Conservation (phyloP, 2,888 invertebrate genomes). For the Horisme vitalbata region DNA sequence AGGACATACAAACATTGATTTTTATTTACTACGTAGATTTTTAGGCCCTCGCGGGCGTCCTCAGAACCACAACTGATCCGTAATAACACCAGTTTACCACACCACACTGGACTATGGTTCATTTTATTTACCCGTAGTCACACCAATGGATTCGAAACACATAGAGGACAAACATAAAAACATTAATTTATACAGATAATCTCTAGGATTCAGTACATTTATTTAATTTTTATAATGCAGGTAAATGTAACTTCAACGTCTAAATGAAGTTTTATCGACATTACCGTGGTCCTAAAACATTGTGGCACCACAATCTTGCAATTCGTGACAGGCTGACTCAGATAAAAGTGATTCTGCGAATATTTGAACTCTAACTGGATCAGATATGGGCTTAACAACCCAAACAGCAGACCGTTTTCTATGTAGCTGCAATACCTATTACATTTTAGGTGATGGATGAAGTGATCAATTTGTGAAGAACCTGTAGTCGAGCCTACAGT, state of each 20-base stretch:
- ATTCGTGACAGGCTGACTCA: constrained; percentile 29
- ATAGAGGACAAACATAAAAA: too few relatives aligned
- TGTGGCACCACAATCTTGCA: constrained; percentile 13
- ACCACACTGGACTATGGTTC: too few relatives aligned
- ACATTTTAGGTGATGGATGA: constrained; percentile 38
- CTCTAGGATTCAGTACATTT: too few relatives aligned
- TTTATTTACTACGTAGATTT: too few relatives aligned
- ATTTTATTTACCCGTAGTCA: too few relatives aligned
- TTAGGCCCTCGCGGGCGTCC: too few relatives aligned
- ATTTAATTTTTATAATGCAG: too few relatives aligned
- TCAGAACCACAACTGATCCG: constrained; percentile 20
- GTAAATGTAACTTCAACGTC: constrained; percentile 12
- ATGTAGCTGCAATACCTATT: constrained; percentile 22
- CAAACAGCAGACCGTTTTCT: constrained; percentile 28
- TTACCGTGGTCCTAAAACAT: constrained; percentile 22
- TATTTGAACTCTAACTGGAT: constrained; percentile 29
- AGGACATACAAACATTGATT: too few relatives aligned
- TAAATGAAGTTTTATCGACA: constrained; percentile 21
- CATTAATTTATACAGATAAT: too few relatives aligned
- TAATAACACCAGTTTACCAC: too few relatives aligned
- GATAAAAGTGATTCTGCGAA: constrained; percentile 17
- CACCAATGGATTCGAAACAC: too few relatives aligned
- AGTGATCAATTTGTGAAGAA: constrained; percentile 36
- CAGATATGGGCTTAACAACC: constrained; percentile 15
- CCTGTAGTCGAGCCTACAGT: constrained; percentile 33